These are phyloP conservation scores for Epizoanthus scotinus DNA, from an alignment of 92 coral and sea anemone species.

Conservation along the genomic window DNA sequence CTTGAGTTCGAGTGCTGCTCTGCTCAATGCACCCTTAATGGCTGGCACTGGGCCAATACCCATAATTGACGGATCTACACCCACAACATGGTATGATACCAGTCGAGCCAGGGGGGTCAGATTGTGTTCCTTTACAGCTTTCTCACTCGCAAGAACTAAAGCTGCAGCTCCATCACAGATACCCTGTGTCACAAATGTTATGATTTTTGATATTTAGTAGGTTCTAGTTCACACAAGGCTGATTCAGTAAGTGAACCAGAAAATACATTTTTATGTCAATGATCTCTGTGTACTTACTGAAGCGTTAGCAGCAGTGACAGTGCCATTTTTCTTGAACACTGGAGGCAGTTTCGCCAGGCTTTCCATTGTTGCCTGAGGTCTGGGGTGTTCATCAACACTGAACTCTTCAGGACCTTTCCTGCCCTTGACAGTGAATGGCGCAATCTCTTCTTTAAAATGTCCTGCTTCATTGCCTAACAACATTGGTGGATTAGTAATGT, in stretches of 20 bases:
- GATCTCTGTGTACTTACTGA: slow-evolving; percentile 62
- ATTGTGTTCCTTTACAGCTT: slow-evolving; percentile 90
- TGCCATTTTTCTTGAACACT: slow-evolving; percentile 95
- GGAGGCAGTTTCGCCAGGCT: slow-evolving; percentile 82
- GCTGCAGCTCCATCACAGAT: slow-evolving; percentile 99
- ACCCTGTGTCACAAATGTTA: slow-evolving; percentile 56
- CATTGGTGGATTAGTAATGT: background rate
- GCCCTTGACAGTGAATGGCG: slow-evolving; percentile 84
- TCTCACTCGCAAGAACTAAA: slow-evolving; percentile 88
- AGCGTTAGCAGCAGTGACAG: slow-evolving; percentile 97
- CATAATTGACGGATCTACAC: slow-evolving; percentile 97
- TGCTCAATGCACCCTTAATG: slow-evolving; percentile 76
- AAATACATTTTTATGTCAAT: background rate
- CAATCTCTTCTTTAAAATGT: slow-evolving; percentile 85
- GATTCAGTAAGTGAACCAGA: background rate
- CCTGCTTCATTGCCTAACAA: slow-evolving; percentile 82
- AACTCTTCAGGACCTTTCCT: slow-evolving; percentile 93
- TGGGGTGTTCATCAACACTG: slow-evolving; percentile 91
- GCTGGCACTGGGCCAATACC: slow-evolving; percentile 99
- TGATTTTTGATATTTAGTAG: background rate
- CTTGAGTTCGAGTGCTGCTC: slow-evolving; percentile 82
- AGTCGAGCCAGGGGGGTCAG: slow-evolving; percentile 90
- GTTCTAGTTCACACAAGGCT: too few species aligned
- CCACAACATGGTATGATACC: slow-evolving; percentile 82
- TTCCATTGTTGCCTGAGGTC: slow-evolving; percentile 75